Evolutionary conservation across 23 tunicate species (phyloP).

Genomic region (Diplosoma virens): DNA sequence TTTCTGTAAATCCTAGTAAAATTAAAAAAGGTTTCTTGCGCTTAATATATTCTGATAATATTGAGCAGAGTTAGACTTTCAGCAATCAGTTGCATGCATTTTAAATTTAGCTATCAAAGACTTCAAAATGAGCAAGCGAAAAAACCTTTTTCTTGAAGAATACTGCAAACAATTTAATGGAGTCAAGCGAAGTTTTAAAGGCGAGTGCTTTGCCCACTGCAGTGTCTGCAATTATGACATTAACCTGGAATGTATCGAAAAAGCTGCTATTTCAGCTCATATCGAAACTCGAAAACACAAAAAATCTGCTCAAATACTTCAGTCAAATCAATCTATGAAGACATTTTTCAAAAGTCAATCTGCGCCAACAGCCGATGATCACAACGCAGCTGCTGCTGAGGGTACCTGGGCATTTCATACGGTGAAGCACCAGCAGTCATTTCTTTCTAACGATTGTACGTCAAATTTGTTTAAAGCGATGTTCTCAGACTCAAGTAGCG

Average conservation of each 20-base stretch:
- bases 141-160: slow-evolving; percentile 1
- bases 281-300: neutral
- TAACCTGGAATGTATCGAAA: neutral
- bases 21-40: too few relatives aligned
- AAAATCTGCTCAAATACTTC: neutral
- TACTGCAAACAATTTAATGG: neutral
- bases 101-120: too few relatives aligned
- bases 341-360: slow-evolving; percentile 10
- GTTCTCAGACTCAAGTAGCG: neutral
- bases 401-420: slow-evolving; percentile 45
- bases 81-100: too few relatives aligned
- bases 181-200: neutral
- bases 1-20: too few relatives aligned
- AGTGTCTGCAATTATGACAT: neutral
- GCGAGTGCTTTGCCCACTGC: slow-evolving; percentile 18
- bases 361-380: neutral
- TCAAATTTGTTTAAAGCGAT: slow-evolving; percentile 18
- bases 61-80: too few relatives aligned
- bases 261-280: neutral
- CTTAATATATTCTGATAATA: too few relatives aligned
- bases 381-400: slow-evolving; percentile 38
- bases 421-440: slow-evolving; percentile 39
- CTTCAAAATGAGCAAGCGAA: slow-evolving; percentile 25
- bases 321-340: slow-evolving; percentile 10
- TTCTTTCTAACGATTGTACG: slow-evolving; percentile 40